These are phyloP conservation scores for Acestrorhynchus altus DNA, from an alignment of 2,797 vertebrate genomes.

Conservation along the genomic window DNA sequence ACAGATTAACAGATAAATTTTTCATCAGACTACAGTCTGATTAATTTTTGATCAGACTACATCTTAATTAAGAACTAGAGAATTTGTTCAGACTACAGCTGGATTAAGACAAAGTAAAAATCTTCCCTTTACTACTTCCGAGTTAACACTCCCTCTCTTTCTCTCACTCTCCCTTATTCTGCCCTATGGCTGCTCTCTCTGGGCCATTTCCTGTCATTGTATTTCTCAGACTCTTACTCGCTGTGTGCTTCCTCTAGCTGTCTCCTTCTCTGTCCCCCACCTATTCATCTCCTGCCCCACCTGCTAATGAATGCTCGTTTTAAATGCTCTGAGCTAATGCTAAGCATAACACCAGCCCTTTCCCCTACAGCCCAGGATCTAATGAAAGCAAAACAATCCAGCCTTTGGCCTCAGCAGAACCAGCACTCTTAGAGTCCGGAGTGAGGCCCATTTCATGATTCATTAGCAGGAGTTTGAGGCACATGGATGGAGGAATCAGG, in stretches of 20 bases:
- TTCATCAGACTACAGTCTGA: no score
- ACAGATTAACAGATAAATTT: no score
- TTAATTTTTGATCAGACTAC: no score
- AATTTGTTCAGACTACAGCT: no score
- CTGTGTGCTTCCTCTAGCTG: slow-evolving; percentile 69
- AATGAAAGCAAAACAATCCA: slow-evolving; percentile 85
- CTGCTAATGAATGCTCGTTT: slow-evolving; percentile 27
- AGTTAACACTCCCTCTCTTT: neutral
- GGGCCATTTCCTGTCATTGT: slow-evolving; percentile 77
- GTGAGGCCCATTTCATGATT: slow-evolving; percentile 84
- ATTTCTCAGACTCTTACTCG: slow-evolving; percentile 62
- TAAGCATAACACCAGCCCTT: neutral
- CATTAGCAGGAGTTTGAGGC: slow-evolving; percentile 86
- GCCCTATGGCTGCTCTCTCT: slow-evolving; percentile 62
- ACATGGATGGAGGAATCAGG: slow-evolving; percentile 61
- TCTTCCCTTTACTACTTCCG: neutral
- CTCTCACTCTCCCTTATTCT: slow-evolving; percentile 53
- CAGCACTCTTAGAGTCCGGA: slow-evolving; percentile 77
- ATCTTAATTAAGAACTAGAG: no score
- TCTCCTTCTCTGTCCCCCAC: slow-evolving; percentile 67
- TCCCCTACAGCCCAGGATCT: slow-evolving; percentile 67
- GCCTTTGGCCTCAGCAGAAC: slow-evolving; percentile 72
- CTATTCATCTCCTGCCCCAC: slow-evolving; percentile 69
- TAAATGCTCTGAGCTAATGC: neutral
- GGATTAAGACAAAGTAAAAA: no score